Conservation (phyloP, 2,888 invertebrate genomes). For the Clistopyga incitator region DNA sequence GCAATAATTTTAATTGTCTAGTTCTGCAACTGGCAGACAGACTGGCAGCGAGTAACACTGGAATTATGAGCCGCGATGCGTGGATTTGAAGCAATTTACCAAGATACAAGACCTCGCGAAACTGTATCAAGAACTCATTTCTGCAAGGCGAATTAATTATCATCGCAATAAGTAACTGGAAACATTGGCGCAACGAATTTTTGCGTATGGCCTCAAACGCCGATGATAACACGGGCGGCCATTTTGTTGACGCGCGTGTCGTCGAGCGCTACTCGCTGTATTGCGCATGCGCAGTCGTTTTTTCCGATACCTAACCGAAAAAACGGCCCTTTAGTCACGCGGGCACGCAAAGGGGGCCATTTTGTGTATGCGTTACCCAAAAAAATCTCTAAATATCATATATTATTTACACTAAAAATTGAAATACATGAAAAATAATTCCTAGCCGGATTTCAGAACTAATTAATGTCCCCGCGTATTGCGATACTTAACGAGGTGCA, state of each 20-base stretch:
- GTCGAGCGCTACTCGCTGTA: too few species aligned
- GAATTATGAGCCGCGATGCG: conserved; percentile 30
- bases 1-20: conserved; percentile 58
- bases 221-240: not conserved
- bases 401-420: not conserved
- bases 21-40: conserved; percentile 50
- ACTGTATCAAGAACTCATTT: conserved; percentile 50
- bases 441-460: not conserved
- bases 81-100: not conserved
- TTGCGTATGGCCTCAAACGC: not conserved
- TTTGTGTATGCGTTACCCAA: too few species aligned
- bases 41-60: conserved; percentile 42
- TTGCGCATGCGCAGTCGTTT: too few species aligned
- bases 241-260: too few species aligned
- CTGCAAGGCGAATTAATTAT: conserved; percentile 33
- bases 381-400: too few species aligned
- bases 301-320: too few species aligned
- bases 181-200: not conserved
- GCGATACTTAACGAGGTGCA: not conserved
- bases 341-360: too few species aligned
- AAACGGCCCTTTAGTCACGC: too few species aligned
- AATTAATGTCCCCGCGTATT: not conserved
- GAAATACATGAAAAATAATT: not conserved
- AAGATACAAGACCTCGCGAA: conserved; percentile 24
- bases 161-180: conserved; percentile 43